Evolutionary conservation across 2,797 vertebrate genomes (phyloP), one percentile per base, ranked within the genome.

Genomic region (Sebastes alutus): DNA sequence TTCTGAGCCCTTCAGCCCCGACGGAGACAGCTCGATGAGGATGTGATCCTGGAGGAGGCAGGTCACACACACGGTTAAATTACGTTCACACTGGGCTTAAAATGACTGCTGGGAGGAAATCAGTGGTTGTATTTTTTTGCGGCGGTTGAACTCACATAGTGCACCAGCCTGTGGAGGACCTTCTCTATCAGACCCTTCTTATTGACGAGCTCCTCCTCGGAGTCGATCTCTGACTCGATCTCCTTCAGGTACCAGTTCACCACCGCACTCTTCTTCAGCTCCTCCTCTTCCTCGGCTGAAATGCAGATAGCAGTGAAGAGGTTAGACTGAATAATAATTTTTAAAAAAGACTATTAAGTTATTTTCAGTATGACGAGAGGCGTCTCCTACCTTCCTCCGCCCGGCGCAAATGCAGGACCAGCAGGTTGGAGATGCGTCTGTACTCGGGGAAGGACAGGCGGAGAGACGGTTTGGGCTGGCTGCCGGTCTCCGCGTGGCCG

Each of bases 171-270:
- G 93, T 99, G 96, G 93, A 99, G 96, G 82, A 99, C 97, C 90
- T 97, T 98, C 91, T 99, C 98, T n/a, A 99, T 98, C 81, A 99
- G 95, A 55, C 95, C 96, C 95, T 99, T 99, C 90, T 95, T 98
- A 86, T 95, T 97, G 93, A 99, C 94, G 22, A 99, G 96, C 56
- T 99, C 97, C 86, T 98, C 95, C 94, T 99, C 98, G 3, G 98
- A 99, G 81, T 99, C 98, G 3, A 99, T 99, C 95, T 99, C 98
- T 0, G 97, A 97, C 93, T 99, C 99, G 0, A 99, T 97, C 94
- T 99, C 98, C 88, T 99, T 99, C 89, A 99, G 95, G 79, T 99
- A 99, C 99, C 99, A 99, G 91, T 99, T 99, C 81, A 99, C 94
- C 75, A 99, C 97, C 0, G 97, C 97, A 1, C 95, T 98, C 77